phyloP scores from a whole-genome alignment of 1,140 invertebrate species.

The Calosoma granatense region DNA sequence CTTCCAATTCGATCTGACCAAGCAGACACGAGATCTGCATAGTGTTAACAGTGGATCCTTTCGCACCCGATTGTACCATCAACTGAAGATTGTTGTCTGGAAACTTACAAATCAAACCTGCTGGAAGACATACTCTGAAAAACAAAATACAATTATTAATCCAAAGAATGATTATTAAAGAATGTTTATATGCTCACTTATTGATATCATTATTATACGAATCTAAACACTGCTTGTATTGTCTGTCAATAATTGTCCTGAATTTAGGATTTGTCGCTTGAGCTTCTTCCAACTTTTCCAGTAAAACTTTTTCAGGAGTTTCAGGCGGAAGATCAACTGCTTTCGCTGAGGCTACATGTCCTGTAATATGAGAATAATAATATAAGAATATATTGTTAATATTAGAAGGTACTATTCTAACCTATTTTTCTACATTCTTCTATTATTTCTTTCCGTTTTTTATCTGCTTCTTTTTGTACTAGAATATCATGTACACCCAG shows the following conservation, averaged over 20 bases:
- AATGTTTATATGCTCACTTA: conserved; percentile 38
- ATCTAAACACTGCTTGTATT: conserved; percentile 77
- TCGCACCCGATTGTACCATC: conserved; percentile 97
- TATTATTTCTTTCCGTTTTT: conserved; percentile 61
- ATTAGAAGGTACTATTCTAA: conserved; percentile 17
- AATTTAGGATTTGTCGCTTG: conserved; percentile 66
- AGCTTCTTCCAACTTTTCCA: conserved; percentile 56
- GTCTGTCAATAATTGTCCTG: conserved; percentile 68
- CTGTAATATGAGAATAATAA: conserved; percentile 42
- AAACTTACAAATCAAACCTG: conserved; percentile 75
- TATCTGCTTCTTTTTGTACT: conserved; percentile 60
- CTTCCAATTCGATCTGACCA: conserved; percentile 98
- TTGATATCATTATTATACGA: conserved; percentile 85
- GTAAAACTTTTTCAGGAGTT: conserved; percentile 43
- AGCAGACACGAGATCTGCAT: conserved; percentile 96
- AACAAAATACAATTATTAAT: conserved; percentile 8
- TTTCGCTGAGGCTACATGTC: conserved; percentile 46
- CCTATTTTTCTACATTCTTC: conserved; percentile 47
- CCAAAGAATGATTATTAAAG: conserved; percentile 1
- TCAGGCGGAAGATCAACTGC: conserved; percentile 58
- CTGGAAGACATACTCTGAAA: conserved; percentile 59
- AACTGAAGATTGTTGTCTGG: conserved; percentile 93
- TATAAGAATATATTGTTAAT: conserved; percentile 14
- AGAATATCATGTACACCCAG: conserved; percentile 93
- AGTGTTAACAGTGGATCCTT: conserved; percentile 92